Percentiles rank a stretch among this genome's conserved stretches.
These are phyloP conservation scores for Bursaphelenchus okinawaensis DNA, from an alignment of 2,888 invertebrate genomes.

Conservation along the genomic window DNA sequence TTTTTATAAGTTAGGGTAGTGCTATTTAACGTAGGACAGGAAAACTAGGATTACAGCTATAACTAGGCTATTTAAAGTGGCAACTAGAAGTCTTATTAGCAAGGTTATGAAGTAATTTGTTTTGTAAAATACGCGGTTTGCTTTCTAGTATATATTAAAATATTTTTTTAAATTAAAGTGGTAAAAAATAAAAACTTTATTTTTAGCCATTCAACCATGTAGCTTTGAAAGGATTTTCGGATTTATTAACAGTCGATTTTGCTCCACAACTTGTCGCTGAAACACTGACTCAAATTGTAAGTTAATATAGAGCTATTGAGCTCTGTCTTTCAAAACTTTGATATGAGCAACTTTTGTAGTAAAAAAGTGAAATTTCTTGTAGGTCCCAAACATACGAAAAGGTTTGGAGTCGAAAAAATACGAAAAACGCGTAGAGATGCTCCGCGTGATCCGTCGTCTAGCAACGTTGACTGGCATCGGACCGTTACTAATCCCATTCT, in stretches of 20 bases:
- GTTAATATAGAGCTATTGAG: neutral
- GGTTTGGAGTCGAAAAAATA: conserved; percentile 31
- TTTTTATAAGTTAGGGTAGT: neutral
- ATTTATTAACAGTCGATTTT: conserved; percentile 30
- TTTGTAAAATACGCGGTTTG: too few species aligned
- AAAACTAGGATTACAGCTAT: too few species aligned
- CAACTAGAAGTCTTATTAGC: too few species aligned
- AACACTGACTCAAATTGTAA: conserved; percentile 24
- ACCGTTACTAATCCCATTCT: conserved; percentile 91
- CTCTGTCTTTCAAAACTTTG: conserved; percentile 7
- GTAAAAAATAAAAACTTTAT: too few species aligned
- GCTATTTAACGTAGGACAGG: neutral
- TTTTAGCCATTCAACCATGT: conserved; percentile 40
- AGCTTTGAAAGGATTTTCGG: conserved; percentile 37
- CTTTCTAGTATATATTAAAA: too few species aligned
- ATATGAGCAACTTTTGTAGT: too few species aligned
- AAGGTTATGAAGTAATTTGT: too few species aligned
- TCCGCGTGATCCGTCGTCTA: conserved; percentile 33
- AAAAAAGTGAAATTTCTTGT: conserved; percentile 13
- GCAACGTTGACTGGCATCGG: conserved; percentile 69
- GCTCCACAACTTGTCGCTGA: conserved; percentile 27
- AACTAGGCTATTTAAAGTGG: too few species aligned
- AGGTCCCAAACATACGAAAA: conserved; percentile 40
- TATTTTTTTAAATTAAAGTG: too few species aligned
- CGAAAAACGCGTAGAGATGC: conserved; percentile 27